Base-by-base conservation (phyloP, 2,888 invertebrate species). In the Trichopoda pennipes region DNA sequence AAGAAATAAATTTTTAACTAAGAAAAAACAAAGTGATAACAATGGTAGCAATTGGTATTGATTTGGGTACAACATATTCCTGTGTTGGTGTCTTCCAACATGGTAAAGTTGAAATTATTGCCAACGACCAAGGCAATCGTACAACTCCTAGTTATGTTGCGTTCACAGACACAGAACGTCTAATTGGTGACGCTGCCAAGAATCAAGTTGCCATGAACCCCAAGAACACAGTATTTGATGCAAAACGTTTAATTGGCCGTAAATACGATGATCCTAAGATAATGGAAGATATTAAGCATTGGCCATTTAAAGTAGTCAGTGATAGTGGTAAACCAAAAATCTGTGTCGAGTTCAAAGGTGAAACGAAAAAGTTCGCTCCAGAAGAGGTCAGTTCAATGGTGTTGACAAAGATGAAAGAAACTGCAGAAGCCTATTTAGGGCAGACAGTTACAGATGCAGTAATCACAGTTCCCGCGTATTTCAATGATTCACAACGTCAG, bases 311-410 rank as follows among this genome's bases (percentile, higher is more conserved):
- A 90, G 97, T 98, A 3, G 92, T 95, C 88, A 95, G 93, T 89
- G 95, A 95, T 89, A 93, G 93, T 83, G 94, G 95, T 68, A 96
- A 96, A 91, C 96, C 96, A 84, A 96, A 95, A 92, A 95, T 96
- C 85, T 93, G 95, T 90, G 96, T 97, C 28, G 92, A 95, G 82
- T 97, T 96, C 93, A 97, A 97, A 90, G 97, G 97, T 56, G 97
- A 97, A 91, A 92, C 92, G 78, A 98, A 98, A 91, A 94, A 94
- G 69, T 98, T 98, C 93, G 96, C 94, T 92, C 97, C 97, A 0
- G 97, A 98, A 91, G 97, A 97, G 92, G 94, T 98, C 85, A 96
- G 96, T 88, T 97, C 97, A 51, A 97, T 97, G 97, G 97, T 98
- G 68, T 93, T 98, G 83, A 95, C 94, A 32, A 98, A 98, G 90